Conservation (phyloP, 2,797 vertebrate genomes). For the Synaphobranchus kaupii region DNA sequence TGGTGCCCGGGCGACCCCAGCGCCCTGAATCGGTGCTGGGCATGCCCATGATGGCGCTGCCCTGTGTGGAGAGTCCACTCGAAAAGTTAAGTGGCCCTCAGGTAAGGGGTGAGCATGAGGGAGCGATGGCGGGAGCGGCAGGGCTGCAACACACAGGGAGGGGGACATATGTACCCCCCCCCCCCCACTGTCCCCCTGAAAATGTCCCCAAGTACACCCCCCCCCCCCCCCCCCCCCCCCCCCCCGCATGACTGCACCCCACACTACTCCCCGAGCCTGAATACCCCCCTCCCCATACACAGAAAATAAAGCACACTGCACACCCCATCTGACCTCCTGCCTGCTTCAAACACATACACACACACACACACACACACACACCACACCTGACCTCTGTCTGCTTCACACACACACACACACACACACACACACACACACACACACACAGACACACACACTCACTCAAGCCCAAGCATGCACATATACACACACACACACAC, state of each 20-base stretch:
- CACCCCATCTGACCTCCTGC: neutral
- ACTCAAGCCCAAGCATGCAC: neutral
- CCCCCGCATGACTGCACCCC: slow-evolving; percentile 32
- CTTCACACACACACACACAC: neutral
- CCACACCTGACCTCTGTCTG: too few relatives aligned
- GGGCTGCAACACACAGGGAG: slow-evolving; percentile 31
- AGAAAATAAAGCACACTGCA: neutral
- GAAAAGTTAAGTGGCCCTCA: slow-evolving; percentile 92
- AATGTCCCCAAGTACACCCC: slow-evolving; percentile 13
- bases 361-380: too few relatives aligned
- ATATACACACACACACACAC: too few relatives aligned
- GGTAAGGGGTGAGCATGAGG: slow-evolving; percentile 78
- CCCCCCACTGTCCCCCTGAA: neutral
- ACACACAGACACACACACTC: neutral
- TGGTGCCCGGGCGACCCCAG: slow-evolving; percentile 53
- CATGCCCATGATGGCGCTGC: slow-evolving; percentile 73
- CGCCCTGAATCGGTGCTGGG: slow-evolving; percentile 68
- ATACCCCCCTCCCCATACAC: neutral
- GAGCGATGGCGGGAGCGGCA: slow-evolving; percentile 35
- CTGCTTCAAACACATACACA: neutral
- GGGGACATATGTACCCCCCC: slow-evolving; percentile 26
- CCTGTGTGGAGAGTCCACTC: slow-evolving; percentile 83
- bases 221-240: slow-evolving; percentile 40
- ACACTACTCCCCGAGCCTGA: neutral
- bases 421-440: neutral